phyloP scores from a whole-genome alignment of 2,113 vertebrate genomes.

The Puffinus mauretanicus region DNA sequence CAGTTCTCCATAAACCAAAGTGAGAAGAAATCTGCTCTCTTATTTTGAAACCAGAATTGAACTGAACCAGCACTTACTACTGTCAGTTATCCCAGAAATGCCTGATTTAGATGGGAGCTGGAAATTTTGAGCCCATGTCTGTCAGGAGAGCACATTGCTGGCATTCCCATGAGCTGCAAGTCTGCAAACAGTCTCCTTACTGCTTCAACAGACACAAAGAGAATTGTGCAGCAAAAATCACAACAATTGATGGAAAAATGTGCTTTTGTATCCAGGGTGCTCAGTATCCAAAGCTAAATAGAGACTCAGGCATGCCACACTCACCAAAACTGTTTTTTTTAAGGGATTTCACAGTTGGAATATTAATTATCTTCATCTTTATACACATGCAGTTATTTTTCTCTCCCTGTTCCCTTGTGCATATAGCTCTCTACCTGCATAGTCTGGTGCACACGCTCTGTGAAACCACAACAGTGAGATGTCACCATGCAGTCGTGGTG shows the following conservation, averaged over 20 bases:
- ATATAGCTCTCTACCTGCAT: not conserved
- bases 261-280: not conserved
- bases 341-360: not conserved
- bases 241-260: not conserved
- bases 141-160: not conserved
- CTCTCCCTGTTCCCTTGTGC: not conserved
- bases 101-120: not conserved
- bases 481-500: not conserved
- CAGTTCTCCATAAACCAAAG: not conserved
- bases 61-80: not conserved
- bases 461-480: not conserved
- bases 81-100: not conserved
- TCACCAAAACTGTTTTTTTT: not conserved
- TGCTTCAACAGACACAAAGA: not conserved
- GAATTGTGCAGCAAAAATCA: not conserved
- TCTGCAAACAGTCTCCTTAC: not conserved
- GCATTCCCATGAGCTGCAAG: not conserved
- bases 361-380: not conserved
- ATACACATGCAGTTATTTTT: not conserved
- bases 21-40: not conserved
- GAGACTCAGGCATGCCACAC: not conserved
- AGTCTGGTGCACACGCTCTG: not conserved
- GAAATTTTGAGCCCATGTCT: not conserved
- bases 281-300: not conserved
- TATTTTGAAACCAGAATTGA: not conserved